Evolutionary conservation across 2,797 vertebrate species (phyloP), one percentile per base, ranked within the genome.

Genomic region (Rhadinocentrus ornatus): DNA sequence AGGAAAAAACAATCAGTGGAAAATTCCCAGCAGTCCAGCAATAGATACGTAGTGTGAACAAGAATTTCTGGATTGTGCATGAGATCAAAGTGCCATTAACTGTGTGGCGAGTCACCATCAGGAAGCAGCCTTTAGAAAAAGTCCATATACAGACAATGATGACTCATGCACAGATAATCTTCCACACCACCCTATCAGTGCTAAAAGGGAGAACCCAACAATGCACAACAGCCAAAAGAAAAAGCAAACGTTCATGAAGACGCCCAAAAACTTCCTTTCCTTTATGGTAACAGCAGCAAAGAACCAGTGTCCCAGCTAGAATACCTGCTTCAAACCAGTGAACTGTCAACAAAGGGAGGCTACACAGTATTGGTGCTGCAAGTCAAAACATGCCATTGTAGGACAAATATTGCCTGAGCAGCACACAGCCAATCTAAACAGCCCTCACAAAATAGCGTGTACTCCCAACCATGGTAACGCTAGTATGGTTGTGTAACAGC

Each of bases 371-470:
- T 73, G 86, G 72, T 74, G 77, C 81, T 84, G 87, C 93, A 86
- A 88, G 93, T 93, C 91, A 90, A 87, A 92, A 93, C 93, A 91
- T 91, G 93, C 89, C 88, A 80, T 57, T 88, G 85, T 87, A 90
- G 93, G 88, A 89, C 89, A 86, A 90, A 88, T 86, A 85, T 75
- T 84, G 85, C 82, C 80, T 72, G 86, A 84, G 82, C 72, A 82
- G 83, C 74, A 65, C 70, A 44, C 77, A 73, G 87, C 84, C 88
- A 86, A 91, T 81, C 88, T 86, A 32, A 89, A 82, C 65, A 71
- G 85, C 61, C 54, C 85, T 83, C 84, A 72, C 66, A 85, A 84
- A 85, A 83, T 84, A 61, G 78, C 86, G 90, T 89, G 88, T 91
- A 79, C 89, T 83, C 83, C 83, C 75, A 67, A 81, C 91, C 89